Percentiles rank a stretch among this genome's conserved stretches.
These are phyloP conservation scores for Caenorhabditis panamensis DNA, from an alignment of 2,888 invertebrate genomes.

Conservation along the genomic window DNA sequence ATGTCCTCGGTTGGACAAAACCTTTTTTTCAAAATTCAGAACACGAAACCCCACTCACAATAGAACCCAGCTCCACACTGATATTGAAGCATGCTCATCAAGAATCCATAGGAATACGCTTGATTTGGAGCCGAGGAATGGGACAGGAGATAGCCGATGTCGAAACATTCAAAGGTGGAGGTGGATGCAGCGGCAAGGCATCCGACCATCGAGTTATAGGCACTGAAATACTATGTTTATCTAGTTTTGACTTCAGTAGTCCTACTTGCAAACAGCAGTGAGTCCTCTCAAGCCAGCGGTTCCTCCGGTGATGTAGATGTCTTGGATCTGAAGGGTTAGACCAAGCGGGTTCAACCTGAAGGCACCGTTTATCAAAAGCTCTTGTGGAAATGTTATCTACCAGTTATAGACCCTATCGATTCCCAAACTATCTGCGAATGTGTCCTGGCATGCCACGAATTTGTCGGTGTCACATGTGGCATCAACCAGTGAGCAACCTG, in stretches of 20 bases:
- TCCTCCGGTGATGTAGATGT: conserved; percentile 66
- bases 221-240: conserved; percentile 40
- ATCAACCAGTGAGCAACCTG: background rate
- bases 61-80: conserved; percentile 72
- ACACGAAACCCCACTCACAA: conserved; percentile 57
- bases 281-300: conserved; percentile 53
- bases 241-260: background rate
- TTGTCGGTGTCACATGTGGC: conserved; percentile 51
- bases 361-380: no score
- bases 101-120: conserved; percentile 65
- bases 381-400: conserved; percentile 17
- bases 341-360: conserved; percentile 66
- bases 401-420: conserved; percentile 57
- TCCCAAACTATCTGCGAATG: conserved; percentile 52
- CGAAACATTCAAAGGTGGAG: conserved; percentile 65
- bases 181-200: conserved; percentile 58
- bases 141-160: conserved; percentile 39
- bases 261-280: conserved; percentile 66
- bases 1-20: no score
- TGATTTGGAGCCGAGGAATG: conserved; percentile 49
- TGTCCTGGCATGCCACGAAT: conserved; percentile 59
- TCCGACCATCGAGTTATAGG: conserved; percentile 65
- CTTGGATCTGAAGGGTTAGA: conserved; percentile 64
- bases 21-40: no score
- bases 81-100: conserved; percentile 68